Conservation (phyloP, 2,888 invertebrate genomes). For the Caenorhabditis parvicauda region DNA sequence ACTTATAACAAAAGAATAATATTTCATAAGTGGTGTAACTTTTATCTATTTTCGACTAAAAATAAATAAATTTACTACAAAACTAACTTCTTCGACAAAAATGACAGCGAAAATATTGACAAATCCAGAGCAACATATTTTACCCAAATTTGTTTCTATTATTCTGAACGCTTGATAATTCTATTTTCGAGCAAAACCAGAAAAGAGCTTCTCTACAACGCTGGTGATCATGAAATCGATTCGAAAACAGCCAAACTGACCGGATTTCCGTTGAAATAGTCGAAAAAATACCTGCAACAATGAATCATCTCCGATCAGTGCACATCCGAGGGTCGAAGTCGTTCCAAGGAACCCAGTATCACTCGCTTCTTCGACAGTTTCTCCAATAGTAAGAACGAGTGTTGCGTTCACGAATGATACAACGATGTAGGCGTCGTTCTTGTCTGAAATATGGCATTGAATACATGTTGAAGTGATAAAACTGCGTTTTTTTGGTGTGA, state of each 20-base stretch:
- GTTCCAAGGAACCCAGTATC: constrained; percentile 98
- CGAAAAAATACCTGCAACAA: constrained; percentile 83
- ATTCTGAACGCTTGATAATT: no score
- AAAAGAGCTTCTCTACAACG: no score
- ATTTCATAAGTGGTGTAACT: not conserved
- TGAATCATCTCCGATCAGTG: constrained; percentile 93
- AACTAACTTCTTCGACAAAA: no score
- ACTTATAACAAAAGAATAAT: no score
- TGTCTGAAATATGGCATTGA: constrained; percentile 72
- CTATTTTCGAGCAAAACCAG: no score
- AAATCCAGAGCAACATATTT: no score
- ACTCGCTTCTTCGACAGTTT: constrained; percentile 99
- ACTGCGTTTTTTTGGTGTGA: constrained; percentile 3
- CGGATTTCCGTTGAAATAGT: no score
- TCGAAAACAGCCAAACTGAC: not conserved
- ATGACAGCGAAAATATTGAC: no score
- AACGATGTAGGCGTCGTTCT: constrained; percentile 97
- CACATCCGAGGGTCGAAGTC: constrained; percentile 95
- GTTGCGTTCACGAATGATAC: constrained; percentile 99
- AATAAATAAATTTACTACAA: no score
- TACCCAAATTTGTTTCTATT: no score
- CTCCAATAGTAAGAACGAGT: constrained; percentile 95
- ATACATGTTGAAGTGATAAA: not conserved
- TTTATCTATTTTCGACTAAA: not conserved
- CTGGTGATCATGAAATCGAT: not conserved